Percentiles rank a stretch among this genome's conserved stretches.
Conservation (phyloP, 2,797 vertebrate species). For the Nasua narica region DNA sequence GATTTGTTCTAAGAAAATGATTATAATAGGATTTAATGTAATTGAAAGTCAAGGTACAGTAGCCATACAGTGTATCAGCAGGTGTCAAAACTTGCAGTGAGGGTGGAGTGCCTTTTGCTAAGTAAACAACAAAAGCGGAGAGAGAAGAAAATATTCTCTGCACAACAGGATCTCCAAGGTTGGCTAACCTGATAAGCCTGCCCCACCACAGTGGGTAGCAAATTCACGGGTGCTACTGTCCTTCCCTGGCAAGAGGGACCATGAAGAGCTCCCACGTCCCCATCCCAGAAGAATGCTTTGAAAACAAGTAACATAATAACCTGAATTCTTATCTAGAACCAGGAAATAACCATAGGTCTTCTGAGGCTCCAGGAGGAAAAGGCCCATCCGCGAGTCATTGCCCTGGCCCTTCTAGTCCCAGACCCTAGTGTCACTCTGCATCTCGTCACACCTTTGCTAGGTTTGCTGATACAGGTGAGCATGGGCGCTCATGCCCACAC, state of each 20-base stretch:
- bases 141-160: conserved; percentile 69
- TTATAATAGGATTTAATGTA: conserved; percentile 86
- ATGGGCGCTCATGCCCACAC: not conserved
- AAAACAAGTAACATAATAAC: conserved; percentile 68
- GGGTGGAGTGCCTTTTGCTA: conserved; percentile 78
- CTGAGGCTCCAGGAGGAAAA: not conserved
- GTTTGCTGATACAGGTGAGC: not conserved
- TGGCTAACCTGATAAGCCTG: conserved; percentile 57
- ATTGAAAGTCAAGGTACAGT: conserved; percentile 87
- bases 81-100: conserved; percentile 79
- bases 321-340: conserved; percentile 28
- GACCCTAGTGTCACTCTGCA: not conserved
- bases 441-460: not conserved
- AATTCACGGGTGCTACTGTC: not conserved
- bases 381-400: not conserved
- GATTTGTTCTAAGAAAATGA: conserved; percentile 88
- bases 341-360: not conserved
- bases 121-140: conserved; percentile 77
- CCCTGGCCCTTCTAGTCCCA: not conserved
- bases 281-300: not conserved
- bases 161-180: conserved; percentile 68
- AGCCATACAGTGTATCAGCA: conserved; percentile 79
- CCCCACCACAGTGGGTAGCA: conserved; percentile 30
- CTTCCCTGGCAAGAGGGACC: not conserved
- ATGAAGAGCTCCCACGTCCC: not conserved